Evolutionary conservation across 2,113 vertebrate genomes (phyloP), one percentile per base, ranked within the genome.

Genomic region (Hippotragus niger): DNA sequence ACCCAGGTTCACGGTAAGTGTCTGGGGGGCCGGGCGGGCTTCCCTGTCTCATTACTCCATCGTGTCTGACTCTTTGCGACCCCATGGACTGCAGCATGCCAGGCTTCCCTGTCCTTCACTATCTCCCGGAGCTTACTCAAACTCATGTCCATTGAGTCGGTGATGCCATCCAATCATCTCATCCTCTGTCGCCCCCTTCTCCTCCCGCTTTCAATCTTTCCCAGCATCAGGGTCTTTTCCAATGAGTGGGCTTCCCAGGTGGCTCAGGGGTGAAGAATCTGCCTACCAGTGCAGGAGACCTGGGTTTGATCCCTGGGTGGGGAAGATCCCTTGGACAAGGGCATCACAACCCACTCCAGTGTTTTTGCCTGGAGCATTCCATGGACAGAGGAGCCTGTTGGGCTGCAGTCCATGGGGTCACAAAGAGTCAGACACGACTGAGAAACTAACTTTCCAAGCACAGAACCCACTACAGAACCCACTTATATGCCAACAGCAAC

Each of bases 41-140:
- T 74, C 71, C 21, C 19, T 43, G 36, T 71, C 23, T 5, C 67
- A 23, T 36, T 40, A 71, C 67, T 71, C 64, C 19, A 2, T 40
- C 5, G 2, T 40, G 0, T 40, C 67, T 12, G 17, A 71, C 67
- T 71, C n/a, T 67, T 64, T 36, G 67, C 0, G 0, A 23, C 67
- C 9, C n/a, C 2, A 6, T 23, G 67, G 67, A 23, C n/a, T 36
- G n/a, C 67, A 23, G n/a, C n/a, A 21, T 0, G 0, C 5, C 64
- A 36, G 67, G 5, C 67, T 40, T 71, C n/a, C n/a, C 67, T 11
- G 5, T 23, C n/a, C 10, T 36, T 71, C 67, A 36, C 64, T 19
- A 71, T 23, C 67, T 71, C 67, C n/a, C n/a, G 0, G 67, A 36
- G 67, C 9, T 40, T 40, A 10, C 67, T 71, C 67, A 71, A 12